Percentiles rank a stretch among this genome's conserved stretches.
Conservation (phyloP, 1,140 invertebrate genomes). For the Hestina assimilis region DNA sequence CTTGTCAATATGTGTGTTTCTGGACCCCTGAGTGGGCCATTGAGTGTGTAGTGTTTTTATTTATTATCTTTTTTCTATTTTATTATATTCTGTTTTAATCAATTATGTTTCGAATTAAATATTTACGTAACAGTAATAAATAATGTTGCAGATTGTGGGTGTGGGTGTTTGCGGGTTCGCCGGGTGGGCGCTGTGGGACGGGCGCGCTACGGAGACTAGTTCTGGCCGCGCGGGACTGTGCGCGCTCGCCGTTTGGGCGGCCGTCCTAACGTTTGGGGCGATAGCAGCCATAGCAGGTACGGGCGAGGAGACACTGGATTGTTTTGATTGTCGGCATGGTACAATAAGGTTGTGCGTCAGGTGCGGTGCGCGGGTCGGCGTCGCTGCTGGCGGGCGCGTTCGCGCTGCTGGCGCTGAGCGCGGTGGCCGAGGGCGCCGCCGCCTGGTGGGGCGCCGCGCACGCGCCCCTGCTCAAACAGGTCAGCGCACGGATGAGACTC, state of each 20-base stretch:
- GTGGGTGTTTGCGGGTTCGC: constrained; percentile 43
- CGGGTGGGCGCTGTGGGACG: constrained; percentile 61
- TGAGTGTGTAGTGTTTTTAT: too few species aligned
- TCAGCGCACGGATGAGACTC: too few species aligned
- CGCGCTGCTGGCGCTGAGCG: constrained; percentile 50
- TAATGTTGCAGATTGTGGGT: constrained; percentile 41
- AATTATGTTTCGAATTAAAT: neutral
- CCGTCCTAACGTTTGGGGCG: constrained; percentile 46
- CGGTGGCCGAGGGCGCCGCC: constrained; percentile 51
- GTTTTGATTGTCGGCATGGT: too few species aligned
- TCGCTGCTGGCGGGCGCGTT: constrained; percentile 51
- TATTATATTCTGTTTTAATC: too few species aligned
- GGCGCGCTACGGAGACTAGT: constrained; percentile 42
- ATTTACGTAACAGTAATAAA: neutral
- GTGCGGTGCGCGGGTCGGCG: constrained; percentile 45
- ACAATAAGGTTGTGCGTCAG: constrained; percentile 18
- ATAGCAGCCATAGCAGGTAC: constrained; percentile 38
- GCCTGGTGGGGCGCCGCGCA: constrained; percentile 63
- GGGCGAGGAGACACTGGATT: too few species aligned
- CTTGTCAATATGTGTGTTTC: too few species aligned
- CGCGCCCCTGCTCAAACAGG: constrained; percentile 24
- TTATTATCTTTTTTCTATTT: too few species aligned
- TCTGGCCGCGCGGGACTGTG: constrained; percentile 52
- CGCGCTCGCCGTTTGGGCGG: constrained; percentile 51
- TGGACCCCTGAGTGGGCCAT: too few species aligned